Evolutionary conservation across 2,113 vertebrate genomes (phyloP).

Genomic region (Tyrannus savana): DNA sequence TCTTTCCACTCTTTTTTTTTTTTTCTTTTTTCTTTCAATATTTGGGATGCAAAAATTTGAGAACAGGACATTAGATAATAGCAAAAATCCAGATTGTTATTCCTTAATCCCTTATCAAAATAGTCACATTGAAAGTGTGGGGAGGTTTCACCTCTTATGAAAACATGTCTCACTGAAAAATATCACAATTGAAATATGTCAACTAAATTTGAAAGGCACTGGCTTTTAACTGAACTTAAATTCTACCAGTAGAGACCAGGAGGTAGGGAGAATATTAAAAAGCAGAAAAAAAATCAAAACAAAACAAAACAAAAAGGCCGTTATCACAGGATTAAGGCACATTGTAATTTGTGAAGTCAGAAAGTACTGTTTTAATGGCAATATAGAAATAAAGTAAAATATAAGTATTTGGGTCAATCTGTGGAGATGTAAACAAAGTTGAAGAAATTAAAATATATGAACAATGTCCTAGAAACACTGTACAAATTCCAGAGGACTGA

Average conservation of each 20-base stretch:
- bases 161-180: neutral
- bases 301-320: neutral
- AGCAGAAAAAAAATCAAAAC: neutral
- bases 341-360: neutral
- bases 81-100: neutral
- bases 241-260: neutral
- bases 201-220: neutral
- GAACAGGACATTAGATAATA: neutral
- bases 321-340: neutral
- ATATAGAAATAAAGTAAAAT: neutral
- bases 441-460: neutral
- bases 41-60: neutral
- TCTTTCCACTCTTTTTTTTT: neutral
- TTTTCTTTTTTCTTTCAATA: neutral
- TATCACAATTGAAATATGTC: neutral
- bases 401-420: neutral
- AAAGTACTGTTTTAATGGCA: neutral
- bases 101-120: neutral
- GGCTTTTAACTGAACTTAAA: neutral
- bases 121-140: neutral
- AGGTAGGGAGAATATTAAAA: neutral
- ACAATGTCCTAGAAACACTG: neutral
- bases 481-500: neutral
- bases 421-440: neutral
- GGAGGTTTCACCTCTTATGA: fast-evolving